Conservation (phyloP, 2,888 invertebrate species). For the Loripinus fragilis region DNA sequence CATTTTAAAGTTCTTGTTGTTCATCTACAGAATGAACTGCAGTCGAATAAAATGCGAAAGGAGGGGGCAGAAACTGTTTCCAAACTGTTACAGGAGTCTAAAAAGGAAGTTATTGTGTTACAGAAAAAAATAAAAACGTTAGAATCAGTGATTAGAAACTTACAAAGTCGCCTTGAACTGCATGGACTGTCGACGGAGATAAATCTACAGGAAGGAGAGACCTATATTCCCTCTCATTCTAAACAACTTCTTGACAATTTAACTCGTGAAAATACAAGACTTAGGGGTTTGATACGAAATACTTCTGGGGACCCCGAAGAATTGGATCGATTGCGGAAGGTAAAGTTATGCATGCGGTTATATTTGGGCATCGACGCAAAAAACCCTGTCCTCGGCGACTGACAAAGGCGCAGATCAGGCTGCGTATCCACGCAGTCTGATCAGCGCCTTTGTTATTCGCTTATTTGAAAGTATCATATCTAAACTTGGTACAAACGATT, state of each 20-base stretch:
- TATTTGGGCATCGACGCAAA: too few relatives aligned
- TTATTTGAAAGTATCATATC: too few relatives aligned
- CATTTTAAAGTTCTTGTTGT: constrained; percentile 62
- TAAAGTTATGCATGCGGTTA: too few relatives aligned
- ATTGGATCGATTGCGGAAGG: constrained; percentile 61
- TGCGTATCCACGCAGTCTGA: too few relatives aligned
- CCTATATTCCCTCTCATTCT: constrained; percentile 73
- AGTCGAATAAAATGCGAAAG: constrained; percentile 67
- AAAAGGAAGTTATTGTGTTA: constrained; percentile 66
- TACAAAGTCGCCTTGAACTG: constrained; percentile 70
- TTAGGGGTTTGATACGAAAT: constrained; percentile 62
- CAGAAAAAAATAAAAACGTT: constrained; percentile 64
- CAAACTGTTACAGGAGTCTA: constrained; percentile 71
- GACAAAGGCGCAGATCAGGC: too few relatives aligned
- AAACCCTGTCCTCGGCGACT: too few relatives aligned
- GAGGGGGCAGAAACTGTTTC: constrained; percentile 75
- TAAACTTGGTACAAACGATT: too few relatives aligned
- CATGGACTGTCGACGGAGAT: constrained; percentile 68
- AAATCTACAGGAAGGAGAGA: constrained; percentile 70
- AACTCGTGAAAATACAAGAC: constrained; percentile 73
- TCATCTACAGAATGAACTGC: constrained; percentile 68
- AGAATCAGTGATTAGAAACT: constrained; percentile 70
- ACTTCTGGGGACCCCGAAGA: constrained; percentile 66
- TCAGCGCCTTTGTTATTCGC: too few relatives aligned
- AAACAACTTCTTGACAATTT: constrained; percentile 75